Conservation (phyloP, 2,797 vertebrate genomes). For the Pelobates cultripes region DNA sequence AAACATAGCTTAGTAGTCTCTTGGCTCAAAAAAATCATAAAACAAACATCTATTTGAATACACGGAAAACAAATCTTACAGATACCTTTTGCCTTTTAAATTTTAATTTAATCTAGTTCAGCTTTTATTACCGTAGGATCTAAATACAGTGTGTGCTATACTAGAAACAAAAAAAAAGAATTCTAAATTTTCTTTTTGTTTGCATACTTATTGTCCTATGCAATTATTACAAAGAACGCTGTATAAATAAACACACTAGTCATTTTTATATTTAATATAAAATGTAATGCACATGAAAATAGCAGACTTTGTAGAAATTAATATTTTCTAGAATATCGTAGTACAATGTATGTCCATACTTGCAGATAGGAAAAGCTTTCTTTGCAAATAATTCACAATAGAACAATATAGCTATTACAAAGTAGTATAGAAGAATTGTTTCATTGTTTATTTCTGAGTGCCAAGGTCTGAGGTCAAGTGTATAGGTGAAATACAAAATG, state of each 20-base stretch:
- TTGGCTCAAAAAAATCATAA: constrained; percentile 14
- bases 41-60: constrained; percentile 15
- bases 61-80: constrained; percentile 9
- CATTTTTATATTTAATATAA: not conserved
- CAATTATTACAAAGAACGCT: not conserved
- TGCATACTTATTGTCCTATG: not conserved
- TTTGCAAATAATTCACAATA: too few relatives aligned
- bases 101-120: not conserved
- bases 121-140: not conserved
- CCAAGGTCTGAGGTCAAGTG: constrained; percentile 20
- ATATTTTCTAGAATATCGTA: not conserved
- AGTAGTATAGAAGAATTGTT: constrained; percentile 15
- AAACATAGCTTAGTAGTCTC: constrained; percentile 28
- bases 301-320: not conserved
- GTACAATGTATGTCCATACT: not conserved
- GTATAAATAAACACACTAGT: not conserved
- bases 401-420: not conserved
- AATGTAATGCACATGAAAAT: not conserved
- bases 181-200: not conserved
- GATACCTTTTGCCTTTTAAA: constrained; percentile 19
- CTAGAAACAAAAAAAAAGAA: not conserved
- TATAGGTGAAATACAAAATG: constrained; percentile 37
- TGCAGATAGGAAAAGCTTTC: not conserved
- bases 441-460: constrained; percentile 39
- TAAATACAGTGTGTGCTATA: not conserved